These are phyloP conservation scores for Otus sunia DNA, from an alignment of 2,113 vertebrate species.

Conservation along the genomic window DNA sequence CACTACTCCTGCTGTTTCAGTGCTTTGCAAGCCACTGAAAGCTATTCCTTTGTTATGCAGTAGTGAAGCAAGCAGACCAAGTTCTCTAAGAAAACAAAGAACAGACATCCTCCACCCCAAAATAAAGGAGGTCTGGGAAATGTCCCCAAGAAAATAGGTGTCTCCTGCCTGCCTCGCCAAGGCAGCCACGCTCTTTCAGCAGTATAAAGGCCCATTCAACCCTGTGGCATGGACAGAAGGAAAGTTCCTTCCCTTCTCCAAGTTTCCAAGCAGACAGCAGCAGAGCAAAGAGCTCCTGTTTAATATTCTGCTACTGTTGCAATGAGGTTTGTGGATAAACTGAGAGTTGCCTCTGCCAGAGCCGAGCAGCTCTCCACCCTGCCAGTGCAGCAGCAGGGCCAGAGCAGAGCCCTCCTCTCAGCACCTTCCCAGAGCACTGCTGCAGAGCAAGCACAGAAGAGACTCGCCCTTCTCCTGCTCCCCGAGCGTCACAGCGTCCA, in stretches of 20 bases:
- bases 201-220: conserved; percentile 21
- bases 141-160: background rate
- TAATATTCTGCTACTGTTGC: conserved; percentile 52
- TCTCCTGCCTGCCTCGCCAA: background rate
- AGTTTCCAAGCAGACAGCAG: conserved; percentile 41
- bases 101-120: background rate
- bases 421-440: background rate
- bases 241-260: conserved; percentile 28
- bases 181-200: background rate
- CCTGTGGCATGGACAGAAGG: background rate
- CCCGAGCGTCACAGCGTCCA: background rate
- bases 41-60: background rate
- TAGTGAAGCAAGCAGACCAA: background rate
- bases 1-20: background rate
- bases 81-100: background rate
- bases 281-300: conserved; percentile 24
- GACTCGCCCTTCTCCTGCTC: background rate
- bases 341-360: background rate
- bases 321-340: conserved; percentile 45
- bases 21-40: background rate
- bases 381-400: background rate
- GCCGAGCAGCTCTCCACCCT: conserved; percentile 23
- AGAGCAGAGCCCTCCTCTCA: background rate
- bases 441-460: background rate
- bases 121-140: background rate